Evolutionary conservation across 2,888 invertebrate genomes (phyloP).

Genomic region (Drosophila merina): DNA sequence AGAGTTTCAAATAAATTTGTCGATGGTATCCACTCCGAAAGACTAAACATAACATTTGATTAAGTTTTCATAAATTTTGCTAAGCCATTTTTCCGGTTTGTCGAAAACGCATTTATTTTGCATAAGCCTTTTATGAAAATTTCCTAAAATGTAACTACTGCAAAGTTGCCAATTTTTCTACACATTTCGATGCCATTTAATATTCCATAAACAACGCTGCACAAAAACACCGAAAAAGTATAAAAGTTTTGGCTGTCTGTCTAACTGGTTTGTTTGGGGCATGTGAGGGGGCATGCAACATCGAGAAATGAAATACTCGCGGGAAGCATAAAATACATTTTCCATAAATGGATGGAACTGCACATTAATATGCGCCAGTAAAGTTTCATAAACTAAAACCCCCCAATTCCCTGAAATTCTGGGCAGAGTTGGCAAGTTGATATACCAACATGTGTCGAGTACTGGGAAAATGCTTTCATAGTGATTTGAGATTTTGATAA

Average conservation of each 20-base stretch:
- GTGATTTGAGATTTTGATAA: constrained; percentile 47
- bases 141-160: constrained; percentile 32
- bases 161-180: constrained; percentile 41
- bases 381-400: constrained; percentile 50
- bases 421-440: constrained; percentile 2
- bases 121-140: constrained; percentile 40
- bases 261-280: constrained; percentile 14
- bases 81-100: constrained; percentile 45
- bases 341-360: constrained; percentile 64
- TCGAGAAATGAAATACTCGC: constrained; percentile 58
- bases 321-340: constrained; percentile 70
- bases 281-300: constrained; percentile 19
- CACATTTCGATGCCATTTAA: constrained; percentile 53
- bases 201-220: constrained; percentile 18
- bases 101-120: constrained; percentile 17
- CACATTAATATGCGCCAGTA: constrained; percentile 64
- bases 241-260: constrained; percentile 36
- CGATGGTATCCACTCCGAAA: too few relatives aligned
- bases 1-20: too few relatives aligned
- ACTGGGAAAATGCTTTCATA: constrained; percentile 47
- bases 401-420: neutral
- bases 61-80: constrained; percentile 54
- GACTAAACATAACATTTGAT: constrained; percentile 48
- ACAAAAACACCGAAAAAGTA: constrained; percentile 1
- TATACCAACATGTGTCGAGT: constrained; percentile 33